Evolutionary conservation across 2,797 vertebrate genomes (phyloP).

Genomic region (Ceyx erithaca): DNA sequence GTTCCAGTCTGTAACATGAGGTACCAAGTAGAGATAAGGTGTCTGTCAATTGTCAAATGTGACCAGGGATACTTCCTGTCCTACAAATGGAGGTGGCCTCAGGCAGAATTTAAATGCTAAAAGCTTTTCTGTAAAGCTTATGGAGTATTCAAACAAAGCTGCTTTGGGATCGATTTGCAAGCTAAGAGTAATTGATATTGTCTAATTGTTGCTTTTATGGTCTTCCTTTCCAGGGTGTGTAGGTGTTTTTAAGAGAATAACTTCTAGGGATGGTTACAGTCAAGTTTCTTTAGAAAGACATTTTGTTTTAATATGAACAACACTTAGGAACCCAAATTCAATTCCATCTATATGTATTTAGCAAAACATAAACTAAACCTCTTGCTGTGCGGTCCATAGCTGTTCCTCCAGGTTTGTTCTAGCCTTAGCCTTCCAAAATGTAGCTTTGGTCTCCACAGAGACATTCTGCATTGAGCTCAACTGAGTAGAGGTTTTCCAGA

Average conservation of each 20-base stretch:
- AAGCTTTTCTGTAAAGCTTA: neutral
- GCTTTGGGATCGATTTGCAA: neutral
- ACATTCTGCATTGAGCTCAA: too few relatives aligned
- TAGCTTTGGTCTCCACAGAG: too few relatives aligned
- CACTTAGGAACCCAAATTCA: neutral
- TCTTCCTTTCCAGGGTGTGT: neutral
- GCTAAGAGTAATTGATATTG: neutral
- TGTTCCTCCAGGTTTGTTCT: too few relatives aligned
- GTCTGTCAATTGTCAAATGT: neutral
- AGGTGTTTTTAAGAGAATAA: neutral
- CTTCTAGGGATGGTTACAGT: neutral
- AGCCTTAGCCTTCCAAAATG: too few relatives aligned
- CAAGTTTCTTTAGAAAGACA: neutral
- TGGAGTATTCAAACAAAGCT: neutral
- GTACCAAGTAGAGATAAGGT: conserved; percentile 9
- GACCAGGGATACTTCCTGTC: neutral
- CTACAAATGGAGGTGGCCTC: neutral
- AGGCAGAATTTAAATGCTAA: neutral
- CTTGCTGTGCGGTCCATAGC: too few relatives aligned
- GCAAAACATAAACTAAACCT: neutral
- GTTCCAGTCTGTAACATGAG: neutral
- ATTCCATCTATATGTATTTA: neutral
- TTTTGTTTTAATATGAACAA: neutral
- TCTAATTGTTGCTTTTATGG: neutral
- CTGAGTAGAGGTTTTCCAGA: too few relatives aligned